Evolutionary conservation across 2,113 vertebrate genomes (phyloP), one percentile per base, ranked within the genome.

Genomic region (Dromiciops gliroides): DNA sequence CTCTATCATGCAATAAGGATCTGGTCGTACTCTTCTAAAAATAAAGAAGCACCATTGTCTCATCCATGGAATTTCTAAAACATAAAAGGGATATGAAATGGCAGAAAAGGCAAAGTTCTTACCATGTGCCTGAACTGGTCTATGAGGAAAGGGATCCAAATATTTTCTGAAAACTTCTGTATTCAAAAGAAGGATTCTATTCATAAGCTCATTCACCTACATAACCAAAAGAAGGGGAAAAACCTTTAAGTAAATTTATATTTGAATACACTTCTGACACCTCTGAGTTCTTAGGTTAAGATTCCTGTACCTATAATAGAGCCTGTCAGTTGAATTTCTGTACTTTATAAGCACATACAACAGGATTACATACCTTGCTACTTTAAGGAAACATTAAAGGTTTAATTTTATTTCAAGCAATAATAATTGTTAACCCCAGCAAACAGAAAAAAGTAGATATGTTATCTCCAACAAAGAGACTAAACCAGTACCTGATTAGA

Each of bases 51-150:
- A 16, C 8, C 89, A 92, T 14, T 25, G 50, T 19, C 37, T 67
- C 94, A 10, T 56, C 51, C 50, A 96, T 94, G 51, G 96, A 92
- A 60, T 5, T 14, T 48, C 83, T 56, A 96, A 93, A 95, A 47
- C 90, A 56, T 96, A 96, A 97, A 96, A 94, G 3, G 11, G 97
- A 75, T 37, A 89, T 53, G 8, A 56, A 94, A 96, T 97, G 16
- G 52, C 25, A 93, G 89, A 93, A 93, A 92, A 44, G 1, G 0
- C 94, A 95, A 94, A 94, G n/a, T 50, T 94, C 98, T 98, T 98
- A 99, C 99, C 99, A 28, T 99, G 99, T 95, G 99, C 99, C 31
- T 99, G 99, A 97, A 99, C 98, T 53, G 99, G 98, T 98, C 99
- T 99, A 92, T 99, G 95, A 91, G 99, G 98, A 98, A 99, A 99